A percentile compares a stretch with the other conserved stretches of the same genome.
Evolutionary conservation across 2,113 vertebrate genomes (phyloP).

Genomic region (Sceloporus undulatus): DNA sequence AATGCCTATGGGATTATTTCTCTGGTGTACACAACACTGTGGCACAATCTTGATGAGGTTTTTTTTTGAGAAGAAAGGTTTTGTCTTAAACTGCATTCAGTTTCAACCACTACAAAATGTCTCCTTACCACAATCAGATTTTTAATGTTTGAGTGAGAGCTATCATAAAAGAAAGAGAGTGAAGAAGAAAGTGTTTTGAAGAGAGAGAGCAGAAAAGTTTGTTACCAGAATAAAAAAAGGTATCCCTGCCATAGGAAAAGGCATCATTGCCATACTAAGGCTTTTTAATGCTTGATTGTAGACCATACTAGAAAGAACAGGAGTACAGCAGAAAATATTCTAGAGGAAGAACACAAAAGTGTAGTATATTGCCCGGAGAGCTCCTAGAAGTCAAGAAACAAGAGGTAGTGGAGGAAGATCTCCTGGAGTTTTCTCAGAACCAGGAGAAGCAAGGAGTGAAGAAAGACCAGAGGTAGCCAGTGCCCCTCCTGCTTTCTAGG

Average conservation of each 20-base stretch:
- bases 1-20: slow-evolving; percentile 12
- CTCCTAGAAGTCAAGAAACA: too few species aligned
- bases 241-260: too few species aligned
- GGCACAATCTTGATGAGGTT: slow-evolving; percentile 47
- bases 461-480: background rate
- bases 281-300: too few species aligned
- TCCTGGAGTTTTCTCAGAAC: too few species aligned
- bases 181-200: background rate
- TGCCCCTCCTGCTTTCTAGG: background rate
- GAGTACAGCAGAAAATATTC: too few species aligned
- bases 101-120: slow-evolving; percentile 11
- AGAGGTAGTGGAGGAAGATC: too few species aligned
- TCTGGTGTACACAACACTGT: slow-evolving; percentile 59
- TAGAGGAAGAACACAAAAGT: too few species aligned
- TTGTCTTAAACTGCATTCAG: slow-evolving; percentile 68
- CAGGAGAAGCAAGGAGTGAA: background rate
- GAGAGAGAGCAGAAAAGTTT: background rate
- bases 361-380: too few species aligned
- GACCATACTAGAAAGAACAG: too few species aligned
- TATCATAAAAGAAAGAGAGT: background rate
- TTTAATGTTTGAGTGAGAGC: too few species aligned
- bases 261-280: too few species aligned
- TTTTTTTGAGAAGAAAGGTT: slow-evolving; percentile 63
- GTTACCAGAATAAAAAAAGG: background rate
- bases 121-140: background rate